These are phyloP conservation scores for Papilio glaucus DNA, from an alignment of 1,140 invertebrate genomes.

Conservation along the genomic window DNA sequence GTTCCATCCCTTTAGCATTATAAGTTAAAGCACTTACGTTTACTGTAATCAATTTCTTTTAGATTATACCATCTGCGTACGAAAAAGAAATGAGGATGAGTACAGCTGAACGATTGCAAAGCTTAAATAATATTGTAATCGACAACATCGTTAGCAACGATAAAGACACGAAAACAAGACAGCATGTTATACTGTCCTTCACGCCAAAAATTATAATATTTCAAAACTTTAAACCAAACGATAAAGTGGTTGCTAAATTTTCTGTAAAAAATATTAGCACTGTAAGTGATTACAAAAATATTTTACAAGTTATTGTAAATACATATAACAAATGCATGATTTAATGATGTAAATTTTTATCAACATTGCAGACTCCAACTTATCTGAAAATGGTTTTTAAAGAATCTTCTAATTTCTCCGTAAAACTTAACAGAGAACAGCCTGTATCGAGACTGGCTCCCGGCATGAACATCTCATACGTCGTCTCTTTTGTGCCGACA, in stretches of 20 bases:
- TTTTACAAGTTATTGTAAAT: background rate
- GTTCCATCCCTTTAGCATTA: too few relatives aligned
- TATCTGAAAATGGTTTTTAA: slow-evolving; percentile 71
- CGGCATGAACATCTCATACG: slow-evolving; percentile 71
- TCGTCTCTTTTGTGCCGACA: slow-evolving; percentile 62
- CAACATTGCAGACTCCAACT: slow-evolving; percentile 53
- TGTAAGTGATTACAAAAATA: slow-evolving; percentile 45
- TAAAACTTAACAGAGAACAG: slow-evolving; percentile 62
- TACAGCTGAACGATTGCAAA: slow-evolving; percentile 61
- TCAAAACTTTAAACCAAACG: slow-evolving; percentile 75
- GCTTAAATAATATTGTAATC: slow-evolving; percentile 57
- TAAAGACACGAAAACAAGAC: slow-evolving; percentile 41
- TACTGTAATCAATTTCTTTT: slow-evolving; percentile 39
- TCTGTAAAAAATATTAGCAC: slow-evolving; percentile 74
- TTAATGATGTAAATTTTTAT: background rate
- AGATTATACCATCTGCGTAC: slow-evolving; percentile 76
- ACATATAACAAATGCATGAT: background rate
- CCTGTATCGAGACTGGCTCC: slow-evolving; percentile 67
- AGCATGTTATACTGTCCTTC: slow-evolving; percentile 59
- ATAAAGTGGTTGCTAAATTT: slow-evolving; percentile 71
- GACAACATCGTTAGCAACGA: slow-evolving; percentile 57
- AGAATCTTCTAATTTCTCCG: slow-evolving; percentile 69
- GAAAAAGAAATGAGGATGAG: slow-evolving; percentile 69
- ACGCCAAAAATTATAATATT: slow-evolving; percentile 67
- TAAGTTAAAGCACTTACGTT: too few relatives aligned